A percentile compares a stretch with the other conserved stretches of the same genome.
Conservation (phyloP, 1,140 invertebrate genomes). For the Nebria ingens region DNA sequence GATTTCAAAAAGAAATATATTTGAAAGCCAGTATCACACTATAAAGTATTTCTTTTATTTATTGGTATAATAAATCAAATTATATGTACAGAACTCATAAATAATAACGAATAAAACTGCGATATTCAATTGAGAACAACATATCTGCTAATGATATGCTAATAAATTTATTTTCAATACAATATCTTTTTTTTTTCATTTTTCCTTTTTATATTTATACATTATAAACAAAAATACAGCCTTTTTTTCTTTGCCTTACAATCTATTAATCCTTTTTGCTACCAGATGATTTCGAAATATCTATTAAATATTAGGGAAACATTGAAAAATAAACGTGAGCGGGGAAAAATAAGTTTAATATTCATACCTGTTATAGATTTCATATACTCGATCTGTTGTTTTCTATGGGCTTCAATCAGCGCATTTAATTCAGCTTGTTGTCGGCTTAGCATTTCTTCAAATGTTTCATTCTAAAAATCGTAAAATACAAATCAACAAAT, state of each 20-base stretch:
- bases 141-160: not conserved
- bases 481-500: not conserved
- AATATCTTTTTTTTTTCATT: slow-evolving; percentile 3
- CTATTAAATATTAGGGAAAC: not conserved
- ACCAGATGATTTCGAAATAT: not conserved
- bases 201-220: too few relatives aligned
- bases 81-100: too few relatives aligned
- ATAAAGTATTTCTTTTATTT: too few relatives aligned
- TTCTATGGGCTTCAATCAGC: slow-evolving; percentile 32
- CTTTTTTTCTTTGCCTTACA: slow-evolving; percentile 2
- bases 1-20: too few relatives aligned
- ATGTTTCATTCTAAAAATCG: slow-evolving; percentile 29
- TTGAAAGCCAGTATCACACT: too few relatives aligned
- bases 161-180: slow-evolving; percentile 5
- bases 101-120: too few relatives aligned
- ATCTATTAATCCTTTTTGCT: not conserved
- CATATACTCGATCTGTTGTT: slow-evolving; percentile 34
- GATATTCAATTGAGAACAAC: too few relatives aligned
- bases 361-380: slow-evolving; percentile 18
- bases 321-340: not conserved
- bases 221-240: slow-evolving; percentile 8
- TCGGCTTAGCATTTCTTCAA: slow-evolving; percentile 34
- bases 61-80: too few relatives aligned
- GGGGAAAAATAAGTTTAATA: not conserved
- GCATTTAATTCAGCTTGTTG: slow-evolving; percentile 34